Evolutionary conservation across 2,113 vertebrate species (phyloP).

Genomic region (Tyrannus savana): DNA sequence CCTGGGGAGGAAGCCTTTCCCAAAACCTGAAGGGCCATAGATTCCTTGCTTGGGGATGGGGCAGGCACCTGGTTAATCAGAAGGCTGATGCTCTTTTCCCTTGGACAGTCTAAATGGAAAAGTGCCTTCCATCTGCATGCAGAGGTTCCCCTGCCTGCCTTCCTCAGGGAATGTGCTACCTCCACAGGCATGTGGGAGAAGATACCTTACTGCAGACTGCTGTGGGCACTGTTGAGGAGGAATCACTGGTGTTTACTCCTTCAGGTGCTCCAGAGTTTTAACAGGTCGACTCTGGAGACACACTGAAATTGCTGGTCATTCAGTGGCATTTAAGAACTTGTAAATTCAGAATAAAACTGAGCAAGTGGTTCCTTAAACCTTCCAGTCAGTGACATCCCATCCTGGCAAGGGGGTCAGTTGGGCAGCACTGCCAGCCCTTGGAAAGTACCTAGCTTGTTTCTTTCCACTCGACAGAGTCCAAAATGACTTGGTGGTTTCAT

Average conservation of each 20-base stretch:
- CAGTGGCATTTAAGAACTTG: not conserved
- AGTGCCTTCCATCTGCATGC: not conserved
- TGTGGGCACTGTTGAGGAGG: not conserved
- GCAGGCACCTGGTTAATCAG: not conserved
- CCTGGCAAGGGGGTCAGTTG: not conserved
- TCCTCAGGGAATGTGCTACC: not conserved
- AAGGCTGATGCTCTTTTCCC: not conserved
- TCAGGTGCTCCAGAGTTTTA: not conserved
- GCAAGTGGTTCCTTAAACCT: not conserved
- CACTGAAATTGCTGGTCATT: not conserved
- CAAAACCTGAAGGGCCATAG: not conserved
- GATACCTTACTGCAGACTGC: not conserved
- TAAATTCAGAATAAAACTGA: not conserved
- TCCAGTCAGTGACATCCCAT: not conserved
- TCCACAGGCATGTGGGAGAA: not conserved
- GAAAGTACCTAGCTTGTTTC: not conserved
- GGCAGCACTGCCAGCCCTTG: not conserved
- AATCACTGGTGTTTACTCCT: not conserved
- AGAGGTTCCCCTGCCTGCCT: not conserved
- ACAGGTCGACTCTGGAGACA: not conserved
- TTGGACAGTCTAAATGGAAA: not conserved
- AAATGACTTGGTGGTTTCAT: not conserved
- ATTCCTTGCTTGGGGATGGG: not conserved
- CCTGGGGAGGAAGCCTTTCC: not conserved
- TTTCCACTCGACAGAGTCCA: not conserved